Conservation (phyloP, 2,888 invertebrate genomes). For the Diaperis boleti region DNA sequence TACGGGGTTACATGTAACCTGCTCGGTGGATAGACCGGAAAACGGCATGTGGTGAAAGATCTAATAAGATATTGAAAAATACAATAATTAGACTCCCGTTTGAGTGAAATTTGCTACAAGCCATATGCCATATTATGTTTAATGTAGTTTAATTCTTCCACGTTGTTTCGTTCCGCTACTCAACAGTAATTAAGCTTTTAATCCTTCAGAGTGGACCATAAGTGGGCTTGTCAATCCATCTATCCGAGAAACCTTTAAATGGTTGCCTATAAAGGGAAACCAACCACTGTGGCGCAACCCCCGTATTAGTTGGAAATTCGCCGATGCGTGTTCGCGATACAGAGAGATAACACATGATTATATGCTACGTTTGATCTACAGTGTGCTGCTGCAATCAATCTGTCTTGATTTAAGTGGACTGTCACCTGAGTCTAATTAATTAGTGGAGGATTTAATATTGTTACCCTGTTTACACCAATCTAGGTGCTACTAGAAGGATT, state of each 20-base stretch:
- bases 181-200: too few relatives aligned
- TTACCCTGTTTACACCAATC: background rate
- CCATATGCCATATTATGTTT: too few relatives aligned
- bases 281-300: slow-evolving; percentile 26
- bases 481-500: background rate
- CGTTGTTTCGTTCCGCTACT: too few relatives aligned
- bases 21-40: too few relatives aligned
- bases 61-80: too few relatives aligned
- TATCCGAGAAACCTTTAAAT: slow-evolving; percentile 28
- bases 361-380: slow-evolving; percentile 35
- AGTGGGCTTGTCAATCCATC: slow-evolving; percentile 40
- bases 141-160: too few relatives aligned
- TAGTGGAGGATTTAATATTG: slow-evolving; percentile 19
- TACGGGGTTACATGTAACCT: too few relatives aligned
- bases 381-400: slow-evolving; percentile 31
- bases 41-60: too few relatives aligned
- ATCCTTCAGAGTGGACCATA: slow-evolving; percentile 34
- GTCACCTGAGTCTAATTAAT: slow-evolving; percentile 31
- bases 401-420: slow-evolving; percentile 34
- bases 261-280: slow-evolving; percentile 34
- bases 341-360: slow-evolving; percentile 38
- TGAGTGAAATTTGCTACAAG: too few relatives aligned
- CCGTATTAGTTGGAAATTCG: slow-evolving; percentile 22
- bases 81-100: too few relatives aligned
- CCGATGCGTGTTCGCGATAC: slow-evolving; percentile 28